Conservation (phyloP, 2,797 vertebrate species). For the Microctenopoma lineatum region DNA sequence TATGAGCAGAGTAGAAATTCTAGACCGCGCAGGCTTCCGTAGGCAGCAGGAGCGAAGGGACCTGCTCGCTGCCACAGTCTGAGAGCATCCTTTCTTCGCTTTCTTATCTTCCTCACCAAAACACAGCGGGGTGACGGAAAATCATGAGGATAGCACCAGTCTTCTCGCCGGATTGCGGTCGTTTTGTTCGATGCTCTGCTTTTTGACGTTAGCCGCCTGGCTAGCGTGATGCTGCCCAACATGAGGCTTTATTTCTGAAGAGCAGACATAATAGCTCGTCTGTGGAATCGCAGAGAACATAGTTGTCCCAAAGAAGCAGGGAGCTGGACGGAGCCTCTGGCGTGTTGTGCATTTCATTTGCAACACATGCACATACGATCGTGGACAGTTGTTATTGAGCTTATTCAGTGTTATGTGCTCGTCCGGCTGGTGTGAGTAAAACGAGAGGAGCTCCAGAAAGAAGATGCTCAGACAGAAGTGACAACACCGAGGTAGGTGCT, state of each 20-base stretch:
- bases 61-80: slow-evolving; percentile 71
- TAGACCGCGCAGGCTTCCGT: slow-evolving; percentile 79
- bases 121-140: slow-evolving; percentile 62
- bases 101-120: slow-evolving; percentile 61
- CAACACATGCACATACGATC: background rate
- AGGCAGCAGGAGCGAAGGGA: slow-evolving; percentile 72
- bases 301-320: slow-evolving; percentile 55
- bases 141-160: slow-evolving; percentile 31
- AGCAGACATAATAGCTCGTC: slow-evolving; percentile 63
- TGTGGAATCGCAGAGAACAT: slow-evolving; percentile 43
- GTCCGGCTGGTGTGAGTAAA: slow-evolving; percentile 16
- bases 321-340: slow-evolving; percentile 44
- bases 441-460: slow-evolving; percentile 37
- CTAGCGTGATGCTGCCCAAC: slow-evolving; percentile 41
- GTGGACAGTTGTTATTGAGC: background rate
- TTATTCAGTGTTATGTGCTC: too few relatives aligned
- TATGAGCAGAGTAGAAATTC: background rate
- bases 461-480: slow-evolving; percentile 63
- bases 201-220: slow-evolving; percentile 24
- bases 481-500: slow-evolving; percentile 72
- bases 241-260: slow-evolving; percentile 45
- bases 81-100: slow-evolving; percentile 71
- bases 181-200: background rate
- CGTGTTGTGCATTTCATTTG: background rate
- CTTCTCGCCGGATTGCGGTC: slow-evolving; percentile 24